phyloP scores from a whole-genome alignment of 2,797 vertebrate genomes.

The Karalla daura region DNA sequence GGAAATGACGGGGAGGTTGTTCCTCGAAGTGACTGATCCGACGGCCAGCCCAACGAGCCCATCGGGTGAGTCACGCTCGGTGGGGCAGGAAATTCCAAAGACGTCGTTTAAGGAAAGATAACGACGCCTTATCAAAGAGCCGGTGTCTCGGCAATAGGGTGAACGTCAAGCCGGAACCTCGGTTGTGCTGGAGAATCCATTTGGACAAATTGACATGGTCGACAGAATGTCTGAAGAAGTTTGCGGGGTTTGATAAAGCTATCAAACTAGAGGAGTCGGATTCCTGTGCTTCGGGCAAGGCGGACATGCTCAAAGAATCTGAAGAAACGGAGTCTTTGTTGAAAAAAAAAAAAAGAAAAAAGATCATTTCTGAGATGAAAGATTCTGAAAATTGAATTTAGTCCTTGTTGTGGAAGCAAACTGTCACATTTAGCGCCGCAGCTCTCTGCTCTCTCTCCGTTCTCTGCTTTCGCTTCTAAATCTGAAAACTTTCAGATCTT shows the following conservation, averaged over 20 bases:
- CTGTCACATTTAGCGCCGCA: constrained; percentile 27
- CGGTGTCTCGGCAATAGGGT: not conserved
- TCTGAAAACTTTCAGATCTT: too few species aligned
- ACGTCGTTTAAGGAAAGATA: not conserved
- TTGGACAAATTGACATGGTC: not conserved
- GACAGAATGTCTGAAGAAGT: not conserved
- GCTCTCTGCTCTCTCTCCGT: not conserved
- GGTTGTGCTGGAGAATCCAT: too few species aligned
- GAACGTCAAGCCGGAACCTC: not conserved
- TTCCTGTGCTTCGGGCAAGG: not conserved
- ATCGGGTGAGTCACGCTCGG: not conserved
- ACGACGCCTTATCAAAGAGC: not conserved
- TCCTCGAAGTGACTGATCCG: constrained; percentile 1
- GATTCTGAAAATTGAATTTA: constrained; percentile 34
- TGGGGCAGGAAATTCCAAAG: not conserved
- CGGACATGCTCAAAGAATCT: too few species aligned
- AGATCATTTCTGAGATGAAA: constrained; percentile 16
- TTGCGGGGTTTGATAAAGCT: not conserved
- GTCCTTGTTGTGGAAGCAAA: constrained; percentile 15
- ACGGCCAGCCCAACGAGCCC: not conserved
- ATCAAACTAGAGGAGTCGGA: not conserved
- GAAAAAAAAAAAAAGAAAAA: not conserved
- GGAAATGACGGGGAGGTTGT: not conserved
- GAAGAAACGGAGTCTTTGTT: too few species aligned
- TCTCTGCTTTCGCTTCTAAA: not conserved